These are phyloP conservation scores for Diarsia dahlii DNA, from an alignment of 2,888 invertebrate genomes.

Conservation along the genomic window DNA sequence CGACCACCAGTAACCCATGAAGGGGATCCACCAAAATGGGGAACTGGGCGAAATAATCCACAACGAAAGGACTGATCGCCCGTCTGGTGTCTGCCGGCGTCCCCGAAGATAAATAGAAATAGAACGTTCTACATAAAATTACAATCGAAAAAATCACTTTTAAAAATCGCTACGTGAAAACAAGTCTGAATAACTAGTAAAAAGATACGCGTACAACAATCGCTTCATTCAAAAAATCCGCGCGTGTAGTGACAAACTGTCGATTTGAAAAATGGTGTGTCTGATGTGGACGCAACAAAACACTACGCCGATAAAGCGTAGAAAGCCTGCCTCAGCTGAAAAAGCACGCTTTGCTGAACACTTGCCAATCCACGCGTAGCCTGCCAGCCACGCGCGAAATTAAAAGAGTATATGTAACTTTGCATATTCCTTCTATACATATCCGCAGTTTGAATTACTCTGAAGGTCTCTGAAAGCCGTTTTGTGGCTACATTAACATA, in stretches of 20 bases:
- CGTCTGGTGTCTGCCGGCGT: too few species aligned
- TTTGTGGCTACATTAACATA: background rate
- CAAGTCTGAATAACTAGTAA: background rate
- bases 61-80: too few species aligned
- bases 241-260: background rate
- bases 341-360: conserved; percentile 28
- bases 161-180: too few species aligned
- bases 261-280: conserved; percentile 25
- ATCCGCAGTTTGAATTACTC: conserved; percentile 27
- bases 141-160: too few species aligned
- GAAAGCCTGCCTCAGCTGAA: conserved; percentile 21
- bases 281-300: background rate
- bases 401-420: conserved; percentile 39
- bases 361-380: conserved; percentile 30
- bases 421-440: conserved; percentile 42
- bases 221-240: conserved; percentile 6
- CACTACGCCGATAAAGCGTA: conserved; percentile 7
- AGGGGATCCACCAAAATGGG: too few species aligned
- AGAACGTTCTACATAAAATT: too few species aligned
- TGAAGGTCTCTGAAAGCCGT: conserved; percentile 15
- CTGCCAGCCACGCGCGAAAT: conserved; percentile 46
- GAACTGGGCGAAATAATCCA: too few species aligned
- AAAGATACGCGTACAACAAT: background rate
- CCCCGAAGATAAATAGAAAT: too few species aligned
- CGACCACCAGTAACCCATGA: too few species aligned